phyloP scores from a whole-genome alignment of 2,888 invertebrate genomes.

The Sarcophaga subvicina region DNA sequence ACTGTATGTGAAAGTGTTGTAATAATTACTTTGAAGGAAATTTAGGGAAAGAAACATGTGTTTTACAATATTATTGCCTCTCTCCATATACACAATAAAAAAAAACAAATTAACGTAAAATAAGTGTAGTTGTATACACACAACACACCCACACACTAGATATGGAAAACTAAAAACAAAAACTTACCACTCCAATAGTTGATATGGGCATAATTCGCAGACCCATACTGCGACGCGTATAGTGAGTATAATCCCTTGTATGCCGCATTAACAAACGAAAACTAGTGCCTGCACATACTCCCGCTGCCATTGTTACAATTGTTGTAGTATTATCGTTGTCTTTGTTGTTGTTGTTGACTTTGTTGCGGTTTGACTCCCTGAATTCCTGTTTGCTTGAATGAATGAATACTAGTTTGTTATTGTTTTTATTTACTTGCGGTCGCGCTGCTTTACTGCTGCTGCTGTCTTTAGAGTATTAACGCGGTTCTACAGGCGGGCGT shows the following conservation, averaged over 20 bases:
- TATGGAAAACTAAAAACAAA: not conserved
- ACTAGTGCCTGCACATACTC: constrained; percentile 84
- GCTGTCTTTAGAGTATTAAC: not conserved
- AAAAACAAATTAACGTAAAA: not conserved
- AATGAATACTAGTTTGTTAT: not conserved
- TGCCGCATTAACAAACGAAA: constrained; percentile 84
- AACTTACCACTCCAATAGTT: constrained; percentile 62
- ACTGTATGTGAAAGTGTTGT: no score
- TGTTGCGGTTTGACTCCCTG: not conserved
- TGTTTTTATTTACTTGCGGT: not conserved
- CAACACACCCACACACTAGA: no score
- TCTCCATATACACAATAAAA: not conserved
- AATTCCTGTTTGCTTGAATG: not conserved
- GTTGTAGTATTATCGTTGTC: not conserved
- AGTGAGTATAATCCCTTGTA: constrained; percentile 84
- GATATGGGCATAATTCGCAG: constrained; percentile 76
- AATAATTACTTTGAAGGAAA: no score
- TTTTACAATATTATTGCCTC: no score
- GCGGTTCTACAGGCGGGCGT: no score
- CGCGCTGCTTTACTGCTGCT: not conserved
- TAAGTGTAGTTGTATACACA: no score
- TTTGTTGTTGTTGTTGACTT: not conserved
- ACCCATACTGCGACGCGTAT: constrained; percentile 75
- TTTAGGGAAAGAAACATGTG: no score
- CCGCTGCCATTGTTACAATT: constrained; percentile 83